Evolutionary conservation across 2,888 invertebrate species (phyloP).

Genomic region (Standfussiana lucernea): DNA sequence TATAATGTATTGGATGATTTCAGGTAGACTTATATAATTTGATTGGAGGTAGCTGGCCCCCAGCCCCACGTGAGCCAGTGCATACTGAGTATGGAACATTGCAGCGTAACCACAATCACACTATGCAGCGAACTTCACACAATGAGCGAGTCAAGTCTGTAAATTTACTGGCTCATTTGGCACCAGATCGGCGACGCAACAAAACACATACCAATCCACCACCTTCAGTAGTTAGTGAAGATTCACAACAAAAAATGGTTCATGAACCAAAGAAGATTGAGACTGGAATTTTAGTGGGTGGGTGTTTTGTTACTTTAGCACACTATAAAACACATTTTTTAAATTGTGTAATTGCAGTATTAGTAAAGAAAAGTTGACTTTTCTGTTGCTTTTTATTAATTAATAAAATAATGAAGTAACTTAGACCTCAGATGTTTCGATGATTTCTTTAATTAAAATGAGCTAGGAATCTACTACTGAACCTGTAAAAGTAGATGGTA

Average conservation of each 20-base stretch:
- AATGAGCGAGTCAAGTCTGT: conserved; percentile 91
- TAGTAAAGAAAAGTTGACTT: neutral
- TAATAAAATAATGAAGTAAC: too few relatives aligned
- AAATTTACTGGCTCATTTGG: conserved; percentile 91
- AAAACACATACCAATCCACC: conserved; percentile 74
- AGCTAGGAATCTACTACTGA: neutral
- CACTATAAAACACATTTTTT: neutral
- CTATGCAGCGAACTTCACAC: conserved; percentile 83
- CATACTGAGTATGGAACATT: conserved; percentile 82
- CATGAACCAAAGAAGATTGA: conserved; percentile 88
- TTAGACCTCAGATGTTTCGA: too few relatives aligned
- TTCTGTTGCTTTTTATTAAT: neutral
- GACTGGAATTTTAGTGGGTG: conserved; percentile 87
- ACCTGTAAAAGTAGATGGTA: neutral
- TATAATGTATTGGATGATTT: conserved; percentile 55
- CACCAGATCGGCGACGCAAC: conserved; percentile 82
- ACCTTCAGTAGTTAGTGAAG: conserved; percentile 66
- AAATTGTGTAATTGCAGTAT: neutral
- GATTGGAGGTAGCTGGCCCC: conserved; percentile 89
- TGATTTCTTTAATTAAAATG: neutral
- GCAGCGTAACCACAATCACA: conserved; percentile 75
- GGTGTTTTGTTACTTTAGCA: conserved; percentile 51
- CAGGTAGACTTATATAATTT: conserved; percentile 86
- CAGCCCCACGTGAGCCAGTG: conserved; percentile 83
- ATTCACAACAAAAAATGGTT: conserved; percentile 80